Evolutionary conservation across 92 coral and sea anemone genomes (phyloP).

Genomic region (Galaxea fascicularis): DNA sequence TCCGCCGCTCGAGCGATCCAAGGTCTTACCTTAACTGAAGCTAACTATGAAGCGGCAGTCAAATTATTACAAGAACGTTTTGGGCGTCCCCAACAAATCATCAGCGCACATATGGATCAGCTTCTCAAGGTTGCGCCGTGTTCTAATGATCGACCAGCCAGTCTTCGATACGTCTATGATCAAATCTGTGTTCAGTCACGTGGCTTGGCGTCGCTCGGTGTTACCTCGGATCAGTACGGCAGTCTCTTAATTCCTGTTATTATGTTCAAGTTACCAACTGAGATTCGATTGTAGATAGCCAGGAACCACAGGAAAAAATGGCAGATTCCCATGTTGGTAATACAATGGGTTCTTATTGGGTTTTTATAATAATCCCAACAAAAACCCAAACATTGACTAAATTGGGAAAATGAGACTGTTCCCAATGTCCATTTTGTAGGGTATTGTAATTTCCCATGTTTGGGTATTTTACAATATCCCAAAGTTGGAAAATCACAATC

Average conservation of each 20-base stretch:
- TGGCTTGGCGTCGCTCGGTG: conserved; percentile 50
- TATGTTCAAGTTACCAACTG: conserved; percentile 47
- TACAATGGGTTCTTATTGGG: no score
- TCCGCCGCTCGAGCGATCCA: conserved; percentile 54
- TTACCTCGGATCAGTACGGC: conserved; percentile 49
- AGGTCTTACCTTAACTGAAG: conserved; percentile 48
- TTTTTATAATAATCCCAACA: no score
- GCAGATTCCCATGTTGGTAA: no score
- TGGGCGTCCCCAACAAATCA: conserved; percentile 59
- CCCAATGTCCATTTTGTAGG: no score
- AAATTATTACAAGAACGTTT: conserved; percentile 41
- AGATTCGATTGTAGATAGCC: conserved; percentile 50
- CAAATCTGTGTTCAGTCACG: conserved; percentile 54
- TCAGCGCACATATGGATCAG: conserved; percentile 73
- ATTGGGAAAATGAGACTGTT: no score
- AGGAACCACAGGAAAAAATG: no score
- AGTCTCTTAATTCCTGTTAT: conserved; percentile 60
- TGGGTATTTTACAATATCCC: no score
- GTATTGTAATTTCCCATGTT: no score
- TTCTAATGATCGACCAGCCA: conserved; percentile 7
- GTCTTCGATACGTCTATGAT: conserved; percentile 56
- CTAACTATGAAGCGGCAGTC: conserved; percentile 46
- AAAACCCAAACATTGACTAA: no score
- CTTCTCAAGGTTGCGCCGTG: conserved; percentile 62
- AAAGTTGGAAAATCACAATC: no score